phyloP scores from a whole-genome alignment of 2,888 invertebrate species.

The Cephus pygmeus region DNA sequence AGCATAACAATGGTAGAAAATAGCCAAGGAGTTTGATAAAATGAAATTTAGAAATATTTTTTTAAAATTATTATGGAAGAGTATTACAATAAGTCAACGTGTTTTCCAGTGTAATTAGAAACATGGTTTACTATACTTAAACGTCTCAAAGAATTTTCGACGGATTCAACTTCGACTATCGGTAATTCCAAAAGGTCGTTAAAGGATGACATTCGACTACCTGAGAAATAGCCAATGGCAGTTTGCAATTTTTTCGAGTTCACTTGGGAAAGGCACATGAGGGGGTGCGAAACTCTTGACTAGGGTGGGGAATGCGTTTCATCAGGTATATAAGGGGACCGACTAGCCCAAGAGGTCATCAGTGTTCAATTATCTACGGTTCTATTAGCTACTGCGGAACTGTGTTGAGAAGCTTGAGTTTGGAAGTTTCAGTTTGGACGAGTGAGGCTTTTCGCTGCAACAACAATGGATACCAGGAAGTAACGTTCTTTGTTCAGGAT shows the following conservation, averaged over 20 bases:
- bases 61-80: neutral
- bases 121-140: neutral
- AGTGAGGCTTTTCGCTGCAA: neutral
- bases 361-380: conserved; percentile 29
- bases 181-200: neutral
- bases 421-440: neutral
- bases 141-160: neutral
- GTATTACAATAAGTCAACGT: neutral
- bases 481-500: neutral
- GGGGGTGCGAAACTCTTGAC: conserved; percentile 8
- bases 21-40: neutral
- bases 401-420: neutral
- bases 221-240: neutral
- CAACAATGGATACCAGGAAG: neutral
- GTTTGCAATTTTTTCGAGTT: conserved; percentile 1
- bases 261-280: neutral
- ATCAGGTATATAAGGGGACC: conserved; percentile 32
- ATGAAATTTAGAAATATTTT: neutral
- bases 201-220: neutral
- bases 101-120: neutral
- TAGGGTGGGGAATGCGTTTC: conserved; percentile 23
- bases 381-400: neutral
- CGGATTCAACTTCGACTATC: neutral
- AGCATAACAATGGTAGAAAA: neutral
- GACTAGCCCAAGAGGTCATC: conserved; percentile 30